Percentiles rank a stretch among this genome's conserved stretches.
Conservation (phyloP, 2,888 invertebrate species). For the Apamea epomidion region DNA sequence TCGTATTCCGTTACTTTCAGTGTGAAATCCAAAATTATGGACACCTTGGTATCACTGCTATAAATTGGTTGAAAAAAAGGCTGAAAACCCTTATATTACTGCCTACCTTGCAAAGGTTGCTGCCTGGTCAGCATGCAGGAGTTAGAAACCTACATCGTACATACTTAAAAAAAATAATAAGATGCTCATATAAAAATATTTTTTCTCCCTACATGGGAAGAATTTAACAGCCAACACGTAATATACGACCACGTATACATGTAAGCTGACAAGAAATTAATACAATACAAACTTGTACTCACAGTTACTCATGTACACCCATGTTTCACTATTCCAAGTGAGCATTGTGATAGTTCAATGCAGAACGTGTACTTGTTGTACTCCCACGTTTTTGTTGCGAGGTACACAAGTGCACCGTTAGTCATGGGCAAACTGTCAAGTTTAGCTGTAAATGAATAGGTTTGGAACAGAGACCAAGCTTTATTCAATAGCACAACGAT, state of each 20-base stretch:
- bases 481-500: not conserved
- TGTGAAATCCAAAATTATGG: not conserved
- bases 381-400: conserved; percentile 49
- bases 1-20: no score
- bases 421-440: conserved; percentile 38
- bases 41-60: not conserved
- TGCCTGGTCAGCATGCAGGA: not conserved
- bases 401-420: conserved; percentile 41
- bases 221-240: conserved; percentile 16
- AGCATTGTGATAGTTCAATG: conserved; percentile 42
- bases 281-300: conserved; percentile 31
- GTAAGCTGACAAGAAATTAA: conserved; percentile 17
- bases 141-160: not conserved
- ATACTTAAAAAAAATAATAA: not conserved
- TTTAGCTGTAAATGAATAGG: conserved; percentile 37
- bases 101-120: not conserved
- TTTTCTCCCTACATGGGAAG: conserved; percentile 27
- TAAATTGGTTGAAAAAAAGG: no score
- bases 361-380: not conserved
- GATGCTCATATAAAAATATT: not conserved
- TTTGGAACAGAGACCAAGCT: not conserved
- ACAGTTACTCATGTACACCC: conserved; percentile 27
- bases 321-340: conserved; percentile 35
- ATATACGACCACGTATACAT: conserved; percentile 2
- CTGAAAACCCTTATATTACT: not conserved